These are phyloP conservation scores for Trematomus bernacchii DNA, from an alignment of 2,797 vertebrate species.

Conservation along the genomic window DNA sequence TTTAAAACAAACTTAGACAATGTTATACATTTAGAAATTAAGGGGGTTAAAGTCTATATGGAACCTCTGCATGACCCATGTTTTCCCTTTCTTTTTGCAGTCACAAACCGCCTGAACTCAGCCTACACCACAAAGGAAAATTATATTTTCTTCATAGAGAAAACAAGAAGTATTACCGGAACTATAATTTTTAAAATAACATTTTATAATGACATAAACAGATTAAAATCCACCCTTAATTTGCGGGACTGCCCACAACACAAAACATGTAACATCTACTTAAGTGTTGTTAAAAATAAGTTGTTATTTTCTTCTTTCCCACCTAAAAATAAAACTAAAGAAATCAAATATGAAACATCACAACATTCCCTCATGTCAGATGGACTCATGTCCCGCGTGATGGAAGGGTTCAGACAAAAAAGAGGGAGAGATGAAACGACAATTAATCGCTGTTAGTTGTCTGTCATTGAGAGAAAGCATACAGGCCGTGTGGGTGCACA, in stretches of 20 bases:
- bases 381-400: conserved; percentile 45
- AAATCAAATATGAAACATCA: conserved; percentile 44
- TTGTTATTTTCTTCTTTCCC: not conserved
- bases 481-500: conserved; percentile 73
- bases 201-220: not conserved
- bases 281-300: not conserved
- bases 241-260: not conserved
- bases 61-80: conserved; percentile 37
- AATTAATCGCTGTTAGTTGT: conserved; percentile 81
- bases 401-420: conserved; percentile 47
- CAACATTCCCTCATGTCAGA: conserved; percentile 50
- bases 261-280: not conserved
- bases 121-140: conserved; percentile 44
- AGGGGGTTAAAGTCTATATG: conserved; percentile 24
- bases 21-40: conserved; percentile 38
- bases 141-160: not conserved
- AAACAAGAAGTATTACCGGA: not conserved
- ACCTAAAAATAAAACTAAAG: conserved; percentile 21
- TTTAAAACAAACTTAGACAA: not conserved
- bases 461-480: conserved; percentile 72
- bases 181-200: not conserved
- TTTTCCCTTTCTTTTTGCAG: conserved; percentile 38
- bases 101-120: conserved; percentile 38
- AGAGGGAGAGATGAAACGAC: conserved; percentile 73
- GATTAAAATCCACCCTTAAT: not conserved